These are phyloP conservation scores for Strix aluco DNA, from an alignment of 2,113 vertebrate genomes.

Conservation along the genomic window DNA sequence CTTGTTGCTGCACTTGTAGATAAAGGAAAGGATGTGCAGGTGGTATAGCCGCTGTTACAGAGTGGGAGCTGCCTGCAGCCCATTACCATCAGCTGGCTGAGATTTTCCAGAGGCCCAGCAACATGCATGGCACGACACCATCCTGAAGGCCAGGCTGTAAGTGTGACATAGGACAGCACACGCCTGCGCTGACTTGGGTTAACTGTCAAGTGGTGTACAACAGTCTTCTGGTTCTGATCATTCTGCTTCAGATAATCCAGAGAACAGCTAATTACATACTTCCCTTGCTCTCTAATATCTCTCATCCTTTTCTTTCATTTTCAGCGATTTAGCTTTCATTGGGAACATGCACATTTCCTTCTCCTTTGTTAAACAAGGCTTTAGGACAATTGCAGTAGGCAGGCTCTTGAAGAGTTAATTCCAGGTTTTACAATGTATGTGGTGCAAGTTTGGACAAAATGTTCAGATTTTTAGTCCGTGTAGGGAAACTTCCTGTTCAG, in stretches of 20 bases:
- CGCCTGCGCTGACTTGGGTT: background rate
- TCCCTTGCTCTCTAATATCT: background rate
- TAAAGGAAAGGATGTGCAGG: background rate
- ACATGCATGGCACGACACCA: fast-evolving
- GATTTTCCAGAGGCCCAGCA: background rate
- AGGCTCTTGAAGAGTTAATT: conserved; percentile 35
- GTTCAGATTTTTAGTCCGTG: background rate
- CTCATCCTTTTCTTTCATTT: background rate
- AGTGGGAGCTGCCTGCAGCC: fast-evolving
- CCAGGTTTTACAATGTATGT: background rate
- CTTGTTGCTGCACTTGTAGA: background rate
- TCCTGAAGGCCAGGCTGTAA: background rate
- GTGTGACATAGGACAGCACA: background rate
- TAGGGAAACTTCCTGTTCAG: background rate
- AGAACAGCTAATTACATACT: conserved; percentile 28
- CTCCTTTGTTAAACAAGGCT: background rate
- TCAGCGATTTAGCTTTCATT: background rate
- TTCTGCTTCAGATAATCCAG: background rate
- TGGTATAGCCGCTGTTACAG: background rate
- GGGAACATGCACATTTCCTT: background rate
- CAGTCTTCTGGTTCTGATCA: background rate
- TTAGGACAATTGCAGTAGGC: background rate
- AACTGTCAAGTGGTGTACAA: background rate
- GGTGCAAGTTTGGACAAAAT: background rate
- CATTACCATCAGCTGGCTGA: background rate